phyloP scores from a whole-genome alignment of 2,113 vertebrate species.

The Hemiscyllium ocellatum region DNA sequence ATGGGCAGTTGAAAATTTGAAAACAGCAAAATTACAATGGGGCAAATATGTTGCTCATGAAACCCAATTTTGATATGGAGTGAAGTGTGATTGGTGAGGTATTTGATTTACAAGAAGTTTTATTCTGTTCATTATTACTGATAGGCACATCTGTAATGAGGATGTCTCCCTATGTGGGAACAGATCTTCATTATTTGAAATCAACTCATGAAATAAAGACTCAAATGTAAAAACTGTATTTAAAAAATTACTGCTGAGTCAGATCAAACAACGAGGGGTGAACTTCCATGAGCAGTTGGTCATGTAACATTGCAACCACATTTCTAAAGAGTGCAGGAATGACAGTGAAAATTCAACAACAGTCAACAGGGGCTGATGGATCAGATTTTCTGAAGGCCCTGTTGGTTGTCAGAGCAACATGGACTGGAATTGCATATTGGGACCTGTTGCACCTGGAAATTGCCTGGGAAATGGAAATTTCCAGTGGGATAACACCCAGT shows the following conservation, averaged over 20 bases:
- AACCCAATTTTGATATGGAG: neutral
- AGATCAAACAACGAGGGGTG: neutral
- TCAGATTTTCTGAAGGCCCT: neutral
- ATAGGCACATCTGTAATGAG: neutral
- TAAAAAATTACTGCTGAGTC: neutral
- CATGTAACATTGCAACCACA: neutral
- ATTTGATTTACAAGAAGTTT: neutral
- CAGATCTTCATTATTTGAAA: neutral
- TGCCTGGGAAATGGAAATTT: no score
- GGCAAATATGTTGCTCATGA: neutral
- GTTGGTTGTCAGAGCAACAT: no score
- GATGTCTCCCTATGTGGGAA: neutral
- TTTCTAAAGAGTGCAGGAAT: neutral
- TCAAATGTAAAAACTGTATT: neutral
- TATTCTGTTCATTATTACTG: neutral
- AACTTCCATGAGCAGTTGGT: neutral
- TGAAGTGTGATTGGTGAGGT: neutral
- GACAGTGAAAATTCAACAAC: neutral
- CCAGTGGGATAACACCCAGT: no score
- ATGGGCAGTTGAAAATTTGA: neutral
- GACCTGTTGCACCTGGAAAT: no score
- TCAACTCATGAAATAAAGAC: neutral
- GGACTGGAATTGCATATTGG: no score
- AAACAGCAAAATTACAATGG: neutral
- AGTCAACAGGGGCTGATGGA: neutral